Evolutionary conservation across 2,113 vertebrate genomes (phyloP).

Genomic region (Pollimyrus isidori): DNA sequence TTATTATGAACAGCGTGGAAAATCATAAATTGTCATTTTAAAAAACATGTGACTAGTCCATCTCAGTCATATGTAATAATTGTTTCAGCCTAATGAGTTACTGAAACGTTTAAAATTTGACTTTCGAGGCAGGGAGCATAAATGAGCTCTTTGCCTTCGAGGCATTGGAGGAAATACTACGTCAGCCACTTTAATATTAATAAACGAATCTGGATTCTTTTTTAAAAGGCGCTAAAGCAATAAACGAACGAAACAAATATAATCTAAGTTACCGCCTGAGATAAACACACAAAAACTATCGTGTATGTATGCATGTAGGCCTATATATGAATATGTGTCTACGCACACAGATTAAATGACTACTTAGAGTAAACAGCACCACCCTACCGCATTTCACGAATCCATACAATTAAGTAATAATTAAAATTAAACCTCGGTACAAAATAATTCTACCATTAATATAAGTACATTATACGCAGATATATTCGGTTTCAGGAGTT

Average conservation of each 20-base stretch:
- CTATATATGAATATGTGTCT: not conserved
- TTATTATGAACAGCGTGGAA: constrained; percentile 21
- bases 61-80: not conserved
- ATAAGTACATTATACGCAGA: not conserved
- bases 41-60: not conserved
- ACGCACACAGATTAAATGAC: not conserved
- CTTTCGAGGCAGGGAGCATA: not conserved
- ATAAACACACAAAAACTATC: not conserved
- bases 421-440: not conserved
- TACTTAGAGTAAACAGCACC: not conserved
- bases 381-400: not conserved
- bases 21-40: constrained; percentile 7
- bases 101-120: not conserved
- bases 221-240: not conserved
- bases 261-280: not conserved
- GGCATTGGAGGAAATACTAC: not conserved
- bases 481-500: not conserved
- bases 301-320: not conserved
- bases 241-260: not conserved
- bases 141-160: not conserved
- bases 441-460: not conserved
- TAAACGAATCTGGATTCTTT: not conserved
- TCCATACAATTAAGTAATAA: not conserved
- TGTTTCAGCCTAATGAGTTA: not conserved
- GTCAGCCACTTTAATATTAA: not conserved